A percentile compares a stretch with the other conserved stretches of the same genome.
Conservation (phyloP, 2,113 vertebrate genomes). For the Delphinapterus leucas region DNA sequence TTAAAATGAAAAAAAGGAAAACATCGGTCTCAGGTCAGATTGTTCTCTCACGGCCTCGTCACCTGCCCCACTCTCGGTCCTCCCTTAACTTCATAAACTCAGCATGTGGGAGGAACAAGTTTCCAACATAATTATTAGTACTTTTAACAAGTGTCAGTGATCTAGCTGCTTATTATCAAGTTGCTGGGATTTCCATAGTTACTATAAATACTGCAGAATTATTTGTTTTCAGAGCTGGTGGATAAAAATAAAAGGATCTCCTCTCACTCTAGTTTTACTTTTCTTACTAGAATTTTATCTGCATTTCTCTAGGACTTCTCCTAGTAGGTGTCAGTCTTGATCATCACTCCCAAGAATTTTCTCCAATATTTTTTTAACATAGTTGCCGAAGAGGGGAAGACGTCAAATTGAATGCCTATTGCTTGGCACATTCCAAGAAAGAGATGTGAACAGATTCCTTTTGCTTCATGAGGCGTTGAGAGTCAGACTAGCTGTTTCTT, state of each 20-base stretch:
- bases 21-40: not conserved
- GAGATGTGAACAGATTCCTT: not conserved
- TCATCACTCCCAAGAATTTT: not conserved
- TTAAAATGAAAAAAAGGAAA: not conserved
- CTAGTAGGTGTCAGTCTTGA: not conserved
- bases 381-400: constrained; percentile 1
- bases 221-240: not conserved
- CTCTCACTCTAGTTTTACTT: not conserved
- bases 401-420: not conserved
- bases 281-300: not conserved
- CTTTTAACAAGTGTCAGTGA: not conserved
- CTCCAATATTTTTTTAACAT: not conserved
- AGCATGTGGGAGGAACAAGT: not conserved
- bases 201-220: not conserved
- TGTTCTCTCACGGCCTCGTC: not conserved
- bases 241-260: not conserved
- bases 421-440: not conserved
- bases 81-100: not conserved
- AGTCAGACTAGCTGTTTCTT: not conserved
- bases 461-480: not conserved
- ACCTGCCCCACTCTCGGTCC: not conserved
- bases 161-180: not conserved
- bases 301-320: not conserved
- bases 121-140: not conserved
- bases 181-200: not conserved